Evolutionary conservation across 2,113 vertebrate species (phyloP), one percentile per base, ranked within the genome.

Genomic region (Eulemur macaco): DNA sequence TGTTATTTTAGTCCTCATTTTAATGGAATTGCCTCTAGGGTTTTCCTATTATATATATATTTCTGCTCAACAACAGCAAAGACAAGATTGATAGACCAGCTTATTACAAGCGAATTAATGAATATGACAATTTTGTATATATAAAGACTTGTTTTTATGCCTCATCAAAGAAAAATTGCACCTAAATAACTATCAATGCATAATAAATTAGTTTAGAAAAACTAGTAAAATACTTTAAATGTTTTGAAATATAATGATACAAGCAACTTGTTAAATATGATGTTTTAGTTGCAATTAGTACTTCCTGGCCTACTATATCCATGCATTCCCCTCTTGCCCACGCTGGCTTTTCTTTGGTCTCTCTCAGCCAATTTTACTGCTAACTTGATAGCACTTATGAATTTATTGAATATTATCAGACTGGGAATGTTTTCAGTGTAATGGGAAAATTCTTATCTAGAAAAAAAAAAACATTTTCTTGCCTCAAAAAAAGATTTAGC

Each of bases 1-100:
- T 56, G 58, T 34, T 95, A 94, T 94, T 95, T 97, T 69, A 56
- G 21, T 50, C 27, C 37, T 56, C 52, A 37, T 92, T 94, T 82
- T 93, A 77, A 86, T 83, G 18, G 47, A 83, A 93, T 78, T 82
- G 63, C 34, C 60, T 58, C 27, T 73, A 58, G 68, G 37, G 74
- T 69, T 86, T 96, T 86, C 39, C 27, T 64, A 71, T 50, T 83
- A 39, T 68, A 71, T 68, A 71, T 85, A 73, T 92, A 29, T 69
- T 92, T 13, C 58, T 86, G 34, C 23, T 94, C 78, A 89, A 86
- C 25, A 64, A 74, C 42, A 83, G 21, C 58, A 89, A 96, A 86
- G 20, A 25, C 5, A 95, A 94, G 56, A 89, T 29, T 84, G 64
- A 91, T 91, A 91, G 50, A 8, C 50, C 3, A 80, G 21, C 13